Evolutionary conservation across 2,797 vertebrate species (phyloP), one percentile per base, ranked within the genome.

Genomic region (Pangasius krempfi): DNA sequence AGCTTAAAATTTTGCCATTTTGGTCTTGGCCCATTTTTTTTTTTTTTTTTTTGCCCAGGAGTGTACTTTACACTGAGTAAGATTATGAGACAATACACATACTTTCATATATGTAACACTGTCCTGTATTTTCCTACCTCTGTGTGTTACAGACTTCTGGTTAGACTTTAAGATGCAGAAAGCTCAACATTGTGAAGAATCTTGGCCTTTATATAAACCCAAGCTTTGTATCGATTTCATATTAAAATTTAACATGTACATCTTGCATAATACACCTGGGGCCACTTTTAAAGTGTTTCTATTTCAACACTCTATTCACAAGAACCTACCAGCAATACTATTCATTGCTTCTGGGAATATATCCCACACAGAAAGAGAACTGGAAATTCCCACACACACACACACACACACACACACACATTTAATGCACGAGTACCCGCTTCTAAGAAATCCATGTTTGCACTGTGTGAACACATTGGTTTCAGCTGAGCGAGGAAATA

Each of bases 401-500:
- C 87, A 47, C 88, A 62, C 72, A 75, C 47, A 70, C 76, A 90
- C 89, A 91, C 88, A 91, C 88, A 92, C 40, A 47, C 87, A 87
- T 85, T 73, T 73, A 85, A 73, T 79, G 37, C 80, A 62, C 62
- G 81, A 82, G 5, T 64, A 80, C 83, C 66, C 78, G 70, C 84
- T 84, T 68, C 75, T 85, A 75, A 89, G 66, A 85, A 85, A 88
- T 79, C 83, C 81, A 78, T 82, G 86, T 64, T 93, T 89, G 94
- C 91, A 93, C 92, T 94, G 94, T 92, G 90, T 87, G 90, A 93
- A 92, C 87, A 72, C 54, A 88, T 30, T 25, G 84, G 92, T 91
- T 93, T 94, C 92, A 93, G 90, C 92, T 91, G 89, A 91, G 79
- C 87, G 80, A 89, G 89, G 91, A 93, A 72, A 83, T 73, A n/a